Percentiles rank a stretch among this genome's conserved stretches.
These are phyloP conservation scores for Drosophila emarginata DNA, from an alignment of 2,888 invertebrate species.

Conservation along the genomic window DNA sequence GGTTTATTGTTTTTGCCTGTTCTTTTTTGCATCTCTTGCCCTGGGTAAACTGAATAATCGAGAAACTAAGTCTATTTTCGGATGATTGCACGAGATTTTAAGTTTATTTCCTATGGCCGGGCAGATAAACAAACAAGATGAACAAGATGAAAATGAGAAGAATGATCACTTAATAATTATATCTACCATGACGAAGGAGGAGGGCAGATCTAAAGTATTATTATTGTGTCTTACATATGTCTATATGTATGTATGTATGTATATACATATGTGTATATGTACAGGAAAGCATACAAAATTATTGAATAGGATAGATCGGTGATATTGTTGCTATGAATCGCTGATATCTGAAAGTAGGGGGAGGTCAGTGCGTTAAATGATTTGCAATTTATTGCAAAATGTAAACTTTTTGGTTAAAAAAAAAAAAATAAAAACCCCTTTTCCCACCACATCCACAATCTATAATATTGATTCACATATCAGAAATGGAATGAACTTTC, in stretches of 20 bases:
- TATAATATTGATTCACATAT: too few species aligned
- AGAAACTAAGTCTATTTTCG: constrained; percentile 55
- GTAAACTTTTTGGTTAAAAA: constrained; percentile 35
- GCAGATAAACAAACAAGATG: constrained; percentile 40
- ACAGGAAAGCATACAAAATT: not conserved
- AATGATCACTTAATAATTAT: constrained; percentile 67
- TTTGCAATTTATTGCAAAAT: constrained; percentile 49
- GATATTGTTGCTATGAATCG: not conserved
- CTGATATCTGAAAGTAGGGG: not conserved
- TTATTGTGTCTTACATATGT: too few species aligned
- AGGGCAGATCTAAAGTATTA: not conserved
- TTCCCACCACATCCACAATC: not conserved
- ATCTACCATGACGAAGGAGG: constrained; percentile 55
- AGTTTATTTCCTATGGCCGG: constrained; percentile 38
- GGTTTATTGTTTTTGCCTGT: constrained; percentile 15
- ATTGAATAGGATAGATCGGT: not conserved
- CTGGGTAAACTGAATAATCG: constrained; percentile 32
- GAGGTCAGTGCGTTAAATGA: constrained; percentile 42
- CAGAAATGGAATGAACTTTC: constrained; percentile 29
- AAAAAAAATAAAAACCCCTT: not conserved
- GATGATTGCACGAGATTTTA: constrained; percentile 62
- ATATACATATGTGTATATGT: not conserved
- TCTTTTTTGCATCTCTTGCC: constrained; percentile 29
- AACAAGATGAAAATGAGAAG: constrained; percentile 10
- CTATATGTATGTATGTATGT: not conserved